Evolutionary conservation across 2,113 vertebrate genomes (phyloP), one percentile per base, ranked within the genome.

Genomic region (Silurus meridionalis): DNA sequence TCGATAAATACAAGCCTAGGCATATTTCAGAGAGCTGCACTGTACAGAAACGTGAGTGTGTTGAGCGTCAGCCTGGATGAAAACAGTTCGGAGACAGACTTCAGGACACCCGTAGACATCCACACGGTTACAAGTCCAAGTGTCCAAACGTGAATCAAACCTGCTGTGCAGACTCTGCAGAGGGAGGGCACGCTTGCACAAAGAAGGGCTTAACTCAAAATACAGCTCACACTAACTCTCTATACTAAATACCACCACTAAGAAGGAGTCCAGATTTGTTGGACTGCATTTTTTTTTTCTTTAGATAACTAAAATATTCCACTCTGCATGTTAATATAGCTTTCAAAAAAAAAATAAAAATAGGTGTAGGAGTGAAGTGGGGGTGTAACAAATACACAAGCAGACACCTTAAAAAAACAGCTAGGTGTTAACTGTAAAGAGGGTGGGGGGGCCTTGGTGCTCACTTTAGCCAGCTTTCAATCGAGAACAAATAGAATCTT

Each of bases 1-100:
- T 53, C n/a, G 77, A 80, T 80, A 58, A 1, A 72, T 46, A 61
- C 77, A 57, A 80, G 77, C 84, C 63, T 23, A 17, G 77, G 53
- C 57, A 5, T 14, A 79, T 80, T 67, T 55, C 52, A 67, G 60
- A 67, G 84, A 66, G 50, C 64, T 67, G 61, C 67, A 80, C 81
- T 82, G 71, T 82, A 84, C 83, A 63, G 69, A 79, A 85, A 86
- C 15, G 72, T 85, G 74, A 64, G 67, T 69, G 82, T 61, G 83
- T 53, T n/a, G 67, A 77, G 66, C 28, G 78, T 95, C 94, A 91
- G 95, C 94, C 82, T 75, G 78, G 93, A 92, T 93, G 94, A 94
- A 95, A 93, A 93, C 93, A 75, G 92, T 78, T 79, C 92, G 95
- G 93, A 96, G 93, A 95, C 93, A 92, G 93, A 94, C 92, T 91